These are phyloP conservation scores for Drosophila pallidifrons DNA, from an alignment of 1,140 invertebrate genomes.

Conservation along the genomic window DNA sequence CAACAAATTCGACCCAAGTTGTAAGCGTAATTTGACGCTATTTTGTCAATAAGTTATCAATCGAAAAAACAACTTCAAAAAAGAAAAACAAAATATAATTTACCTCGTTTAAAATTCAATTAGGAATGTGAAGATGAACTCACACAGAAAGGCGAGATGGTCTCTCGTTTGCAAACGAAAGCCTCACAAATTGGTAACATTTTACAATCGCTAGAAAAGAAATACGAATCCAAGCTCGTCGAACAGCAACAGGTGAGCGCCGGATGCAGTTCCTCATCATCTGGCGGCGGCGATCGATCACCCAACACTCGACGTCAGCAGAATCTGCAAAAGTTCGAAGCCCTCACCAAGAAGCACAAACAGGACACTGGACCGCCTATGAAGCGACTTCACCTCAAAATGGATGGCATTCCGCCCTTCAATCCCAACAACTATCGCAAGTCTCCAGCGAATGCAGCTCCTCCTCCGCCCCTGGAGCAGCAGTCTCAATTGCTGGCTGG, in stretches of 20 bases:
- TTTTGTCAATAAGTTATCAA: conserved; percentile 2
- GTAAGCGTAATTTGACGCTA: conserved; percentile 38
- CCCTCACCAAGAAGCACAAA: conserved; percentile 82
- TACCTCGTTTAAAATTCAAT: conserved; percentile 73
- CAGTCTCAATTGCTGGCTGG: neutral
- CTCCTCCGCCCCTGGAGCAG: conserved; percentile 40
- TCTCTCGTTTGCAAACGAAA: conserved; percentile 94
- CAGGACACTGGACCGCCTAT: conserved; percentile 80
- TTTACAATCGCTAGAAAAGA: conserved; percentile 94
- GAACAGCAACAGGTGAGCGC: conserved; percentile 68
- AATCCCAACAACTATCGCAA: conserved; percentile 86
- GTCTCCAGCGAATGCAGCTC: conserved; percentile 81
- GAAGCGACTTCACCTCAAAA: conserved; percentile 81
- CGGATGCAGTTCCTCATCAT: neutral
- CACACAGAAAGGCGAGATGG: conserved; percentile 96
- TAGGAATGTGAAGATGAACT: conserved; percentile 97
- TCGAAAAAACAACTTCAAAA: conserved; percentile 20
- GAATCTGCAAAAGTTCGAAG: conserved; percentile 82
- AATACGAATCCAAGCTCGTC: conserved; percentile 84
- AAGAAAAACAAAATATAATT: conserved; percentile 51
- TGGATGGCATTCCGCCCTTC: conserved; percentile 85
- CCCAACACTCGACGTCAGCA: conserved; percentile 77
- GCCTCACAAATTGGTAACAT: conserved; percentile 96
- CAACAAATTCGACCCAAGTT: conserved; percentile 38
- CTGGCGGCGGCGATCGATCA: conserved; percentile 62